phyloP scores from a whole-genome alignment of 2,113 vertebrate species.

The Centropristis striata region DNA sequence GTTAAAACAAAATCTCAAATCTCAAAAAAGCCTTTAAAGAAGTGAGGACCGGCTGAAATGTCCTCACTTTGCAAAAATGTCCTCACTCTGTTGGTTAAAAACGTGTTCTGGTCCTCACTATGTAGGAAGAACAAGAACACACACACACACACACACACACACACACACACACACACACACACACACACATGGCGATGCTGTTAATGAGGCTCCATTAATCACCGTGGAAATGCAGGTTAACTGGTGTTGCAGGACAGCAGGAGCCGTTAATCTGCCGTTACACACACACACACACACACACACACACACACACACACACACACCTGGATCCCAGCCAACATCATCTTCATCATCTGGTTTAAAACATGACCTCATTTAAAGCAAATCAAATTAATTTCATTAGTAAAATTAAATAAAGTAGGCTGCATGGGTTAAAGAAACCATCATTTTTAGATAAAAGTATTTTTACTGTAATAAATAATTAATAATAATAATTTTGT shows the following conservation, averaged over 20 bases:
- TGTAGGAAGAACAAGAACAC: neutral
- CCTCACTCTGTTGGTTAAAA: no score
- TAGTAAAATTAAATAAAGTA: neutral
- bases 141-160: constrained; percentile 1
- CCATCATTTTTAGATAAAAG: no score
- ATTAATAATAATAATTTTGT: no score
- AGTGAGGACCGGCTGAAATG: no score
- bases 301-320: neutral
- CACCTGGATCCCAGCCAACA: neutral
- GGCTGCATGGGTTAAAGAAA: no score
- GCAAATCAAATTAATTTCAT: no score
- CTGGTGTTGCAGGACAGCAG: constrained; percentile 15
- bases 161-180: neutral
- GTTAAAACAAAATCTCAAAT: no score
- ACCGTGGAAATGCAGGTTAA: constrained; percentile 16
- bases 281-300: neutral
- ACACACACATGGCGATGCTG: neutral
- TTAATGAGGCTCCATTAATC: constrained; percentile 4
- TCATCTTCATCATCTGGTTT: neutral
- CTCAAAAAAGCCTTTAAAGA: no score
- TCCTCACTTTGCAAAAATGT: no score
- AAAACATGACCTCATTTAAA: neutral
- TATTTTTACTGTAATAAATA: no score
- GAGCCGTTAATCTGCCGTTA: constrained; percentile 24
- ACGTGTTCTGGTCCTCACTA: no score